Percentiles rank a stretch among this genome's conserved stretches.
Evolutionary conservation across 2,113 vertebrate genomes (phyloP).

Genomic region (Campylomormyrus numenius): DNA sequence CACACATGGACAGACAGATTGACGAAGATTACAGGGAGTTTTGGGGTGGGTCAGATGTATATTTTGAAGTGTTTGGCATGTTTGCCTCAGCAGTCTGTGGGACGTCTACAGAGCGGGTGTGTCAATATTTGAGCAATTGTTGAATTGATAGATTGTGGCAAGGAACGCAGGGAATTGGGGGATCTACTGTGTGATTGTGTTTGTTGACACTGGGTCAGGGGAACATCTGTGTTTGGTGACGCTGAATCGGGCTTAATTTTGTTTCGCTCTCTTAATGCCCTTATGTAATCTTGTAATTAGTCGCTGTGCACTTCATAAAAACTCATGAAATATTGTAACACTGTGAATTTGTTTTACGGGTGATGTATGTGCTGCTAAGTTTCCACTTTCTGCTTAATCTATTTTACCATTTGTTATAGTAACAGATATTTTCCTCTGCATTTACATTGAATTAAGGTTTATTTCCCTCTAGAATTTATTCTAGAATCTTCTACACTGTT

Average conservation of each 20-base stretch:
- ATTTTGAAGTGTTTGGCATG: neutral
- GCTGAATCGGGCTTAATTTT: neutral
- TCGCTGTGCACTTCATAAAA: neutral
- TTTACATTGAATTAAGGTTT: neutral
- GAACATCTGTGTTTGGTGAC: neutral
- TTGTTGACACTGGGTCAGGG: neutral
- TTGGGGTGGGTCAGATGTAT: neutral
- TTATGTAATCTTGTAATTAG: neutral
- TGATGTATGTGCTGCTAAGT: neutral
- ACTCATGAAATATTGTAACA: neutral
- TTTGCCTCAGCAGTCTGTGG: neutral
- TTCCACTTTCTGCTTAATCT: neutral
- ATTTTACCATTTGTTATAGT: neutral
- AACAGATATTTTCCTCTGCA: neutral
- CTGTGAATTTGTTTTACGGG: neutral
- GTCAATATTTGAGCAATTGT: slow-evolving; percentile 7
- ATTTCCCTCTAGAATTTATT: neutral
- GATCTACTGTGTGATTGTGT: neutral
- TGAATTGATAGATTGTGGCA: neutral
- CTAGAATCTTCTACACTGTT: neutral
- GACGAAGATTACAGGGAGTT: neutral
- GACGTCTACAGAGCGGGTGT: neutral
- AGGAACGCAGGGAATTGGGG: neutral
- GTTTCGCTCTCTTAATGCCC: neutral
- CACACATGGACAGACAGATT: neutral